Evolutionary conservation across 2,113 vertebrate species (phyloP), one percentile per base, ranked within the genome.

Genomic region (Sprattus sprattus): DNA sequence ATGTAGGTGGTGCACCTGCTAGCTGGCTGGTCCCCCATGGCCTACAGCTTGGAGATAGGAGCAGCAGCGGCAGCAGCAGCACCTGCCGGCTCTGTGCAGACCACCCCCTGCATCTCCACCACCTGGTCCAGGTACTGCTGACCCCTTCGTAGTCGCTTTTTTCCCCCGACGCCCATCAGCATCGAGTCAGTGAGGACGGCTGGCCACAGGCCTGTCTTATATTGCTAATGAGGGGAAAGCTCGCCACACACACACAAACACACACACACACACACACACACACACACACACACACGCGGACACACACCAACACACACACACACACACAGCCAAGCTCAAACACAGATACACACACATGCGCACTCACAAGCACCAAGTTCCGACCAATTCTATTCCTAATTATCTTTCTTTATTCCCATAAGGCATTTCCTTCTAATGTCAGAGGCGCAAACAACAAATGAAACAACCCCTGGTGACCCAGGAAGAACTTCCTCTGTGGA

Each of bases 1-100:
- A 60, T 67, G 60, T n/a, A 67, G n/a, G 60, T 67, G 60, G 7
- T 67, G 60, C 60, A 67, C 60, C 60, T 67, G 60, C 60, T 28
- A 7, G 6, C 60, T 67, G 60, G 60, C 60, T 67, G 60, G 5
- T 67, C 60, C 60, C 60, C n/a, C 25, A 67, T 25, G 60, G 60
- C n/a, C n/a, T 10, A 25, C 60, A 22, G 6, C 60, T 10, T 25
- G 5, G n/a, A n/a, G 39, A 39, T 39, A 39, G 39, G n/a, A 28
- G 64, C 64, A 22, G 5, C 7, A 60, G 64, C 64, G 6, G 5
- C 7, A 60, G 1, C 54, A 60, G 18, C 18, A 60, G 7, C 54
- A 60, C 54, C 18, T 54, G 52, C 52, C 4, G 18, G 52, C 52
- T 54, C 52, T 54, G 52, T 54, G 52, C 52, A 54, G 52, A 54